Conservation (phyloP, 2,888 invertebrate species). For the Sinohyriopsis cumingii region DNA sequence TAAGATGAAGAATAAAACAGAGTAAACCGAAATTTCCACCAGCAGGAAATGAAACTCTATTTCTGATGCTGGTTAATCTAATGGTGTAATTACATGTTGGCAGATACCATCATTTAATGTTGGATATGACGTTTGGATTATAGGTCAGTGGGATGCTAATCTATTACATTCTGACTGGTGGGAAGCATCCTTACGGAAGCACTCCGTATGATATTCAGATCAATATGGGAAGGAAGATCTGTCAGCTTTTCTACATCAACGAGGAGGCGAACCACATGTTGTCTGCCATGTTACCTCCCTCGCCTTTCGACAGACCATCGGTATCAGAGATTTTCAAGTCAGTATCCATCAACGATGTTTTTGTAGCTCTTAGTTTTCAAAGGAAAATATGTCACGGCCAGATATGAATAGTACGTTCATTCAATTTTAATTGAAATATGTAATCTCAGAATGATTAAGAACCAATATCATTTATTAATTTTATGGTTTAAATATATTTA, state of each 20-base stretch:
- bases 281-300: slow-evolving; percentile 52
- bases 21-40: too few species aligned
- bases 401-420: too few species aligned
- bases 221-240: slow-evolving; percentile 36
- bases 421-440: too few species aligned
- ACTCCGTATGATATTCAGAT: slow-evolving; percentile 44
- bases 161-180: slow-evolving; percentile 64
- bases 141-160: slow-evolving; percentile 59
- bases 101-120: too few species aligned
- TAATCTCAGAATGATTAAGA: too few species aligned
- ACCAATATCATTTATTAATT: too few species aligned
- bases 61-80: too few species aligned
- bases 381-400: too few species aligned
- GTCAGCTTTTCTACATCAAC: slow-evolving; percentile 31
- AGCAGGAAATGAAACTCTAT: too few species aligned
- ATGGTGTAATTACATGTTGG: too few species aligned
- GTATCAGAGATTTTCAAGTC: slow-evolving; percentile 36
- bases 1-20: too few species aligned
- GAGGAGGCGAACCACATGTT: slow-evolving; percentile 61
- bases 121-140: not conserved
- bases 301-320: slow-evolving; percentile 39
- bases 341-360: not conserved
- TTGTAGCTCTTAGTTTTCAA: not conserved
- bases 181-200: slow-evolving; percentile 62
- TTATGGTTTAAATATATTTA: too few species aligned